Evolutionary conservation across 1,140 invertebrate species (phyloP).

Genomic region (Pygmarrhopalites habei): DNA sequence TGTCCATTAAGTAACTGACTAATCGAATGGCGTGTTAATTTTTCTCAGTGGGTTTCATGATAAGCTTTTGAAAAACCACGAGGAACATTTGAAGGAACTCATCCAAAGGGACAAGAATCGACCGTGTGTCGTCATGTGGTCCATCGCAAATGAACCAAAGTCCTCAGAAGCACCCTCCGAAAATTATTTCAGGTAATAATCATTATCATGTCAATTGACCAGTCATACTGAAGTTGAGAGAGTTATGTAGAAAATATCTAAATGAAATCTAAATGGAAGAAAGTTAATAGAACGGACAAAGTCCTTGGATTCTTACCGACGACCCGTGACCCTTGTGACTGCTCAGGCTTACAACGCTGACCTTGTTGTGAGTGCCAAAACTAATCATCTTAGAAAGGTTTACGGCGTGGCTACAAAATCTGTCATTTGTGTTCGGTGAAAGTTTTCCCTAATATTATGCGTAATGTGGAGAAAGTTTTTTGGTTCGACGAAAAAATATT

Average conservation of each 20-base stretch:
- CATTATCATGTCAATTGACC: not conserved
- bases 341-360: slow-evolving; percentile 24
- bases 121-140: slow-evolving; percentile 94
- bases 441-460: too few species aligned
- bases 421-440: too few species aligned
- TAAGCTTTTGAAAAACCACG: slow-evolving; percentile 37
- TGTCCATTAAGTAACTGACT: not conserved
- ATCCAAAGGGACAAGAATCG: slow-evolving; percentile 77
- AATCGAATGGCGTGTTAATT: not conserved
- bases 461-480: too few species aligned
- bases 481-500: too few species aligned
- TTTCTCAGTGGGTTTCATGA: slow-evolving; percentile 47
- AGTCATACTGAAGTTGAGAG: not conserved
- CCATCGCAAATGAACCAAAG: slow-evolving; percentile 86
- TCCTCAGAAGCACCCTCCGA: slow-evolving; percentile 59
- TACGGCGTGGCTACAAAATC: too few species aligned
- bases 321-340: slow-evolving; percentile 30
- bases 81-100: not conserved
- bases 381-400: too few species aligned
- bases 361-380: slow-evolving; percentile 20
- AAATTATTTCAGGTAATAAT: slow-evolving; percentile 71
- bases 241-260: not conserved
- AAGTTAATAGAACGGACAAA: slow-evolving; percentile 26
- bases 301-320: slow-evolving; percentile 15
- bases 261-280: slow-evolving; percentile 1